phyloP scores from a whole-genome alignment of 2,888 invertebrate species.

The Monoplex corrugatus region DNA sequence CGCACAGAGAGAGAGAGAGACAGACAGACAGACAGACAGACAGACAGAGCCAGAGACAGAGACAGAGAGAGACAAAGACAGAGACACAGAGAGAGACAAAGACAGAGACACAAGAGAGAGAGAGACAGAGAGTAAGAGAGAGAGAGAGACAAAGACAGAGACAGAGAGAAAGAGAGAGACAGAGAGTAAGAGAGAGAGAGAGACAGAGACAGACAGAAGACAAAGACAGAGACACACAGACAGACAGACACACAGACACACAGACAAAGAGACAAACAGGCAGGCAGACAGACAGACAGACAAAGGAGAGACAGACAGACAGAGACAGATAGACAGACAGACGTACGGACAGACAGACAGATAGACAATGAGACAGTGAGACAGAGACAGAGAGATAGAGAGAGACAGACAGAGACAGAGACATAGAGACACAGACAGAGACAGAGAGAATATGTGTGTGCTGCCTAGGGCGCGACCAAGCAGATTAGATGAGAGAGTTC shows the following conservation, averaged over 20 bases:
- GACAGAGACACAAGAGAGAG: not conserved
- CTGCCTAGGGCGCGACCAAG: no score
- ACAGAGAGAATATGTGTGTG: no score
- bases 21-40: not conserved
- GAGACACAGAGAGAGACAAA: no score
- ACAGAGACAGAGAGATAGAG: no score
- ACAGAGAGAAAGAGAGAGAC: not conserved
- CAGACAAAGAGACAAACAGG: not conserved
- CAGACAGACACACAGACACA: not conserved
- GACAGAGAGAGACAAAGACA: no score
- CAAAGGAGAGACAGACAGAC: not conserved
- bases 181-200: not conserved
- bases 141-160: slow-evolving; percentile 20
- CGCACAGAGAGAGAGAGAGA: not conserved
- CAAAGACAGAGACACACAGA: slow-evolving; percentile 2
- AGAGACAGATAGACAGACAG: slow-evolving; percentile 11
- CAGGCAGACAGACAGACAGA: not conserved
- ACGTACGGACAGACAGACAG: not conserved
- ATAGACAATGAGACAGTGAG: not conserved
- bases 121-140: not conserved
- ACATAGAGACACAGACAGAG: no score
- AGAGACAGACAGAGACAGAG: no score
- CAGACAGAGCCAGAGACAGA: no score
- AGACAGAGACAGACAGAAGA: slow-evolving; percentile 8
- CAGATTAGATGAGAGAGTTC: no score